These are phyloP conservation scores for Salvator merianae DNA, from an alignment of 2,113 vertebrate species.

Conservation along the genomic window DNA sequence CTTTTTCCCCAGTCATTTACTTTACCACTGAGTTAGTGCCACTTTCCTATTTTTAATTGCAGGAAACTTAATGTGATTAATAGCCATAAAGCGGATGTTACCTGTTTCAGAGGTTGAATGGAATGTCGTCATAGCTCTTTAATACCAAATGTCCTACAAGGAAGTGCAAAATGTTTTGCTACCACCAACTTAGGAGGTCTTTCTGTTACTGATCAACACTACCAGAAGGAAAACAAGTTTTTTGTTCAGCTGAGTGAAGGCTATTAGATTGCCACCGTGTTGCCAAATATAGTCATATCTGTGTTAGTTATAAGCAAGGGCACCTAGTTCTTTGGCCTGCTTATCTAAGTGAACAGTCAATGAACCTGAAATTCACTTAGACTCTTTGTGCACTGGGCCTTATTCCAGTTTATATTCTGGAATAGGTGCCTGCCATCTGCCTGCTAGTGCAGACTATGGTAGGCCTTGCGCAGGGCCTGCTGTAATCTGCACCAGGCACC, in stretches of 20 bases:
- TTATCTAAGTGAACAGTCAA: background rate
- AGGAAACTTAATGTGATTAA: background rate
- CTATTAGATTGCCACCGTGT: no score
- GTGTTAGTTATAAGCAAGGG: background rate
- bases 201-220: slow-evolving; percentile 44
- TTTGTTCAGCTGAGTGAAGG: background rate
- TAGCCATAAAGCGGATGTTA: background rate
- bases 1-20: no score
- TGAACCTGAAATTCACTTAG: background rate
- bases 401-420: no score
- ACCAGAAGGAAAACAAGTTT: slow-evolving; percentile 7
- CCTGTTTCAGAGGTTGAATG: background rate
- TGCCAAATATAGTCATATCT: background rate
- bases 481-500: no score
- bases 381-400: no score
- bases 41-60: no score
- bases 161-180: background rate
- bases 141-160: background rate
- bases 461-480: no score
- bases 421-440: no score
- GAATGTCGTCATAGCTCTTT: background rate
- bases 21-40: no score
- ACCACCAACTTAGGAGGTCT: background rate
- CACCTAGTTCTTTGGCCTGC: background rate
- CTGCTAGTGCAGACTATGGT: no score